These are phyloP conservation scores for Ricordea florida DNA, from an alignment of 92 coral and sea anemone genomes.

Conservation along the genomic window DNA sequence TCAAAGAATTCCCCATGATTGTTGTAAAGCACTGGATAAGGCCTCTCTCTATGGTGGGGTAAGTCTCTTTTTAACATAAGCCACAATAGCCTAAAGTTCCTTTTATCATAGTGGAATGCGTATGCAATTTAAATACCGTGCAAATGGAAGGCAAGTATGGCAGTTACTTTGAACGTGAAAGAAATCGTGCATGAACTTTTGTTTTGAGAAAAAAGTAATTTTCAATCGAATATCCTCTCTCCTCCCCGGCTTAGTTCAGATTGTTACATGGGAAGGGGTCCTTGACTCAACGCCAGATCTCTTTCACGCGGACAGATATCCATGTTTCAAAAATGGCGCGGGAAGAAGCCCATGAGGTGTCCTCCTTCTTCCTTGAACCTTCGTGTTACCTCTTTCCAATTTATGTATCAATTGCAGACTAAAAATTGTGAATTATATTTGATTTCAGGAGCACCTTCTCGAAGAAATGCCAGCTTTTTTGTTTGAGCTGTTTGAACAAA, in stretches of 20 bases:
- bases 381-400: not conserved
- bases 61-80: too few relatives aligned
- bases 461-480: constrained; percentile 69
- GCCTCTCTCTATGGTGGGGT: constrained; percentile 8
- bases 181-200: too few relatives aligned
- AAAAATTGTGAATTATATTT: not conserved
- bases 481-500: constrained; percentile 59
- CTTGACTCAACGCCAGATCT: constrained; percentile 4
- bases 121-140: too few relatives aligned
- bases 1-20: constrained; percentile 30
- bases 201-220: too few relatives aligned
- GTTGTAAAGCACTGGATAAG: not conserved
- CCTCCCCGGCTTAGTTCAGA: too few relatives aligned
- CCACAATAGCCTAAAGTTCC: too few relatives aligned
- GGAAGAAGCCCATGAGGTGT: constrained; percentile 21
- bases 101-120: too few relatives aligned
- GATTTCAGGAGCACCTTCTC: constrained; percentile 13
- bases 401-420: not conserved
- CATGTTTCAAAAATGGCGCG: constrained; percentile 91
- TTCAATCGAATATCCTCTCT: too few relatives aligned
- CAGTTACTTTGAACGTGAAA: too few relatives aligned
- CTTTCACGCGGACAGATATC: not conserved
- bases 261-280: too few relatives aligned
- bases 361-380: not conserved
- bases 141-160: too few relatives aligned